These are phyloP conservation scores for Caenorhabditis angaria DNA, from an alignment of 2,888 invertebrate genomes.

Conservation along the genomic window DNA sequence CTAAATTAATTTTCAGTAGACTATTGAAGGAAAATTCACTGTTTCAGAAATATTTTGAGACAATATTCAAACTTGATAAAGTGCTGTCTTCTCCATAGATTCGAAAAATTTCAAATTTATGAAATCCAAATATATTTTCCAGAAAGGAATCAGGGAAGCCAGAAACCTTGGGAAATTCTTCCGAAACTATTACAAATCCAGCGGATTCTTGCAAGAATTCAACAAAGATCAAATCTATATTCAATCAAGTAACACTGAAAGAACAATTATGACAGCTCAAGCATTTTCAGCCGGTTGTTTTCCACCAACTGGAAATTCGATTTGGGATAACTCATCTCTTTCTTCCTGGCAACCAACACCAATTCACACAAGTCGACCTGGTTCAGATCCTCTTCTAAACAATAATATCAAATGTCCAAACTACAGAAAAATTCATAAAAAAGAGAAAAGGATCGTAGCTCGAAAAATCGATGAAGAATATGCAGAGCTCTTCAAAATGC, in stretches of 20 bases:
- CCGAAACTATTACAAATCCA: slow-evolving; percentile 18
- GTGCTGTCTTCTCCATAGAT: too few relatives aligned
- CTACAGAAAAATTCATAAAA: slow-evolving; percentile 16
- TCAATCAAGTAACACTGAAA: slow-evolving; percentile 72
- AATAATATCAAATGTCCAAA: slow-evolving; percentile 47
- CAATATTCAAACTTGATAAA: too few relatives aligned
- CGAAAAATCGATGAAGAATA: slow-evolving; percentile 18
- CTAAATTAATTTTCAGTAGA: too few relatives aligned
- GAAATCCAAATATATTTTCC: slow-evolving; percentile 8
- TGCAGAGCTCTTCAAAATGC: slow-evolving; percentile 24
- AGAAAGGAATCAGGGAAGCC: slow-evolving; percentile 38
- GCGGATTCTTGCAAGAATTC: slow-evolving; percentile 17
- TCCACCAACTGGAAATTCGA: slow-evolving; percentile 69
- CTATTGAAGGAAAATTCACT: too few relatives aligned
- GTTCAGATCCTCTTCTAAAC: slow-evolving; percentile 31
- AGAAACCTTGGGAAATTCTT: slow-evolving; percentile 32
- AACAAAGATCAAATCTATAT: slow-evolving; percentile 52
- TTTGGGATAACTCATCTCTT: slow-evolving; percentile 42
- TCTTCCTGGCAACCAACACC: slow-evolving; percentile 44
- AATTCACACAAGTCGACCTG: slow-evolving; percentile 19
- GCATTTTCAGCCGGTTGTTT: slow-evolving; percentile 84
- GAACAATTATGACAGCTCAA: slow-evolving; percentile 82
- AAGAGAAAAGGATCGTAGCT: slow-evolving; percentile 22
- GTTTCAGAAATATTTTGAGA: too few relatives aligned
- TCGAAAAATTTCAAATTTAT: too few relatives aligned